These are phyloP conservation scores for Eupsittula cactorum DNA, from an alignment of 2,113 vertebrate genomes.

Conservation along the genomic window DNA sequence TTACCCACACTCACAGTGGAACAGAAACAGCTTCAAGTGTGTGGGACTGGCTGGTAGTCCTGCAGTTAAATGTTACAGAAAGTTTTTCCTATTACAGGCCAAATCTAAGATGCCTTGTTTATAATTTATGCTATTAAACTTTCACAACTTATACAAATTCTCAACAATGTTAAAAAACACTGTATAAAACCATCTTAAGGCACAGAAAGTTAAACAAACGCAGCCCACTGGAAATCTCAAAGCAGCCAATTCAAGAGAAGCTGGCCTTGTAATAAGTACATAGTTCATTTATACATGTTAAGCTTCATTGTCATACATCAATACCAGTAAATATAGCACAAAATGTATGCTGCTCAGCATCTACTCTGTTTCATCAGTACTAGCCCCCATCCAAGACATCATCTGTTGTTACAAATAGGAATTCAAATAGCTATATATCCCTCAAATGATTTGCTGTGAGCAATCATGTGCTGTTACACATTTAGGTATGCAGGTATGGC, in stretches of 20 bases:
- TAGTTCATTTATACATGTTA: neutral
- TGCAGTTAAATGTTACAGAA: neutral
- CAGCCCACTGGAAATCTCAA: neutral
- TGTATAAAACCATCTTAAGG: constrained; percentile 55
- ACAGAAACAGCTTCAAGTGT: neutral
- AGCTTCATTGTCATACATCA: neutral
- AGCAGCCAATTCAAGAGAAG: constrained; percentile 47
- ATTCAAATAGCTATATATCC: neutral
- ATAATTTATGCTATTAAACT: neutral
- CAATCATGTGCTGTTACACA: neutral
- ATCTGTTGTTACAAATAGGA: neutral
- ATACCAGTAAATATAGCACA: neutral
- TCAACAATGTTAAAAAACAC: constrained; percentile 5
- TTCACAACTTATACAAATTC: constrained; percentile 19
- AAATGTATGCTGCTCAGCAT: neutral
- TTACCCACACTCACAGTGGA: neutral
- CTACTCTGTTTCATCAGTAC: neutral
- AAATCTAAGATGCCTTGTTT: neutral
- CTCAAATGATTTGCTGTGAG: neutral
- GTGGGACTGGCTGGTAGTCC: neutral
- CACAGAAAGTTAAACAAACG: constrained; percentile 21
- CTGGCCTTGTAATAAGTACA: constrained; percentile 14
- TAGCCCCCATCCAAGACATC: neutral
- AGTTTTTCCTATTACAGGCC: neutral
- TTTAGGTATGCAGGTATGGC: neutral